A percentile compares a stretch with the other conserved stretches of the same genome.
Evolutionary conservation across 30 jellyfish, hydroid and myxozoan species (phyloP).

Genomic region (Mastigias papua): DNA sequence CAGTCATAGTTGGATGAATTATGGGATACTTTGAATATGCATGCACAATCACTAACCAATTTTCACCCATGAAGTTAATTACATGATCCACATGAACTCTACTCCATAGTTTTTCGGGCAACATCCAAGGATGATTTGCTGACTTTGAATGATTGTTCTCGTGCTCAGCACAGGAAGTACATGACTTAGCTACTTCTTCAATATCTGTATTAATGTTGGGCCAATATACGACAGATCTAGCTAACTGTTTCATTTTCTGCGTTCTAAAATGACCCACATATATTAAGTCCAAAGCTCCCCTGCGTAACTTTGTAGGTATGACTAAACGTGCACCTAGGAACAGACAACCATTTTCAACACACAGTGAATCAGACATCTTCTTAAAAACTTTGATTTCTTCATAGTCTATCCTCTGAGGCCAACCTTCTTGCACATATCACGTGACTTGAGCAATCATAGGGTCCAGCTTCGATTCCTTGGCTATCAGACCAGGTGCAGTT

Average conservation of each 20-base stretch:
- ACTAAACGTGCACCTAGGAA: neutral
- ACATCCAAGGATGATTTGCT: neutral
- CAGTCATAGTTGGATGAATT: neutral
- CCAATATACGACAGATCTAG: neutral
- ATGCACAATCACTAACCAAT: neutral
- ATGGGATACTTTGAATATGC: neutral
- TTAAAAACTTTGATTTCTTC: neutral
- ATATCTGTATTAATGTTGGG: neutral
- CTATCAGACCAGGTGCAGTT: neutral
- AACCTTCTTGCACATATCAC: neutral
- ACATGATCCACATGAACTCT: neutral
- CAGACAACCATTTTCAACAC: neutral
- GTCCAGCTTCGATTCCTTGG: neutral
- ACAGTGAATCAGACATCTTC: neutral
- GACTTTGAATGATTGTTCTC: neutral
- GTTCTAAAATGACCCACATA: neutral
- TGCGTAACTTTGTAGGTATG: neutral
- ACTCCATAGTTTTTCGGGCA: neutral
- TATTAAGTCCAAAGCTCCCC: no score
- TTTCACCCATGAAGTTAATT: neutral
- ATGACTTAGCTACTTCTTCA: neutral
- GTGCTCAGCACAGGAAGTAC: neutral
- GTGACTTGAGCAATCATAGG: neutral
- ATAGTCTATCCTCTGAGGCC: neutral
- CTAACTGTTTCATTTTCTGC: neutral